Evolutionary conservation across 2,797 vertebrate genomes (phyloP).

Genomic region (Otus scops): DNA sequence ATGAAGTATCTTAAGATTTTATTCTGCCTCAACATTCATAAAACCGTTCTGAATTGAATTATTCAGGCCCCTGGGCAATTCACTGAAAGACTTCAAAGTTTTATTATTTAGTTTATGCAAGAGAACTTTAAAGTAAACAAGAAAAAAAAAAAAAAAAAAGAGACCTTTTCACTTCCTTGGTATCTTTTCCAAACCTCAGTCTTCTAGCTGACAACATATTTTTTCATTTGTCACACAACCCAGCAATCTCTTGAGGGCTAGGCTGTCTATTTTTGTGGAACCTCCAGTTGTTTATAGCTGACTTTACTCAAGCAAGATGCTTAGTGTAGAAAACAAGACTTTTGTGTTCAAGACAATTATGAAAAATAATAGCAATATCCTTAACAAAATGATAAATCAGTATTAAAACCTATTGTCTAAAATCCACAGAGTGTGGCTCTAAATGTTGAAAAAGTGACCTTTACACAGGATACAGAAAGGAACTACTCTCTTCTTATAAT

Average conservation of each 20-base stretch:
- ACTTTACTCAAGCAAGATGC: background rate
- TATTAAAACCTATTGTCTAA: background rate
- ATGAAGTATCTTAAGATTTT: background rate
- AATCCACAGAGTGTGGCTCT: background rate
- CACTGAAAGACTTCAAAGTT: background rate
- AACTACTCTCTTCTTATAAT: background rate
- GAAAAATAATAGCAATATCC: background rate
- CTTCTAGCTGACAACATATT: background rate
- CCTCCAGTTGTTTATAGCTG: background rate
- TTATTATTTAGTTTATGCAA: background rate
- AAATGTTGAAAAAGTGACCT: background rate
- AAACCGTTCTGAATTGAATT: background rate
- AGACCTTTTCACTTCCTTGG: background rate
- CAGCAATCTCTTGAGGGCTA: background rate
- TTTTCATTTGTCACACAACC: background rate
- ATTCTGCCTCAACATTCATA: background rate
- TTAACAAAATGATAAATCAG: background rate
- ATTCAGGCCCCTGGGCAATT: background rate
- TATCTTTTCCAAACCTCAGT: background rate
- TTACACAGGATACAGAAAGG: background rate
- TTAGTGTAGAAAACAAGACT: background rate
- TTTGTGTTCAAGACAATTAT: background rate
- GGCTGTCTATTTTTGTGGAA: background rate
- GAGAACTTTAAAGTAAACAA: background rate
- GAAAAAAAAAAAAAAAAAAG: background rate